Base-by-base conservation (phyloP, 23 tunicate genomes). In the Pegea sp. region DNA sequence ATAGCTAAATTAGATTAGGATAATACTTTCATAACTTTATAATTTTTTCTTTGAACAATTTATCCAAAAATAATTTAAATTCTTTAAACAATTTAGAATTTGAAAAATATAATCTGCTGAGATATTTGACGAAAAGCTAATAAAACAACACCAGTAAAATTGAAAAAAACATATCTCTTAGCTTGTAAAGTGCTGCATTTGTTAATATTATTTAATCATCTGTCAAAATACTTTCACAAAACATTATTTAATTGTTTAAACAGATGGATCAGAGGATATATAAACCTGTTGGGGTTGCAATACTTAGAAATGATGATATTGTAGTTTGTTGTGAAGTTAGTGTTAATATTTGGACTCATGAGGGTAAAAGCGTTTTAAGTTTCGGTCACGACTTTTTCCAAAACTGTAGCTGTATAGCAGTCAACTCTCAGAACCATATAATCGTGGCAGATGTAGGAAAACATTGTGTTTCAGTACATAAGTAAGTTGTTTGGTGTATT, bases 281-380 rank as follows among this genome's bases (percentile, higher is more conserved):
- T 48, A 69, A 68, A 29, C 95, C 95, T 3, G 62, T 86, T 5
- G 95, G 95, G 3, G 48, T 84, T 2, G 95, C 95, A 4, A 58
- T 84, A 13, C 60, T 84, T 18, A 49, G 64, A 22, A 84, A 84
- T 42, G 95, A 84, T 44, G 95, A 84, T 54, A 71, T 84, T 1
- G 95, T 64, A 13, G 95, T 84, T 20, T 84, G 95, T 29, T 84
- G 95, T 58, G 95, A 84, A 57, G 86, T 68, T 26, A 76, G 68
- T 54, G 72, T 84, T 46, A 71, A 74, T 62, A 58, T 84, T 23
- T 84, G 95, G 95, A 84, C 95, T 22, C 80, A 84, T 46, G 95
- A 74, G 52, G 95, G 95, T 3, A 84, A 84, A 57, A 60, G 62
- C 31, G 81, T 84, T 28, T 53, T 52, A 16, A 78, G 84, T 20